Conservation (phyloP, 2,113 vertebrate species). For the Eolophus roseicapilla region DNA sequence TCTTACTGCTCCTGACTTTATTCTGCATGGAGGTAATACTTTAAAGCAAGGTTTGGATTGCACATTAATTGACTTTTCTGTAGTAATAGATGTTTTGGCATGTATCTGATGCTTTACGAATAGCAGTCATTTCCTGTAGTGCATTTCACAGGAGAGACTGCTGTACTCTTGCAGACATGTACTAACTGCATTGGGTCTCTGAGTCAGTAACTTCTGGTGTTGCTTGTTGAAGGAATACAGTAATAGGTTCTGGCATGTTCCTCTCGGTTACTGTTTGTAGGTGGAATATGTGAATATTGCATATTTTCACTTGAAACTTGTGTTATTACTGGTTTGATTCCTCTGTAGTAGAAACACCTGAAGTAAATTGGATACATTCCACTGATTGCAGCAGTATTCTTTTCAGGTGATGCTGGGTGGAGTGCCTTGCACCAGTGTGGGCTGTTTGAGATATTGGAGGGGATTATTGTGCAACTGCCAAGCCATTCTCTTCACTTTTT, state of each 20-base stretch:
- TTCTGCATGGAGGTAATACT: constrained; percentile 1
- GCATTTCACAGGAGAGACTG: not conserved
- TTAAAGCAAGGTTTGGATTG: not conserved
- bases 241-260: not conserved
- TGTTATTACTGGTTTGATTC: not conserved
- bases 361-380: not conserved
- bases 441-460: not conserved
- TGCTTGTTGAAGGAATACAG: not conserved
- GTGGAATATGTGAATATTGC: not conserved
- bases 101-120: not conserved
- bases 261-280: not conserved
- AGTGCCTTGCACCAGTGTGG: not conserved
- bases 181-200: not conserved
- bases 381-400: not conserved
- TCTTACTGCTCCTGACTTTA: not conserved
- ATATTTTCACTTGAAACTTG: not conserved
- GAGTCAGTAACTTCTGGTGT: not conserved
- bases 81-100: not conserved
- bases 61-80: constrained; percentile 38
- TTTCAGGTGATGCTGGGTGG: not conserved
- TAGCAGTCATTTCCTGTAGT: not conserved
- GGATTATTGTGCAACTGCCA: constrained; percentile 40
- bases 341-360: not conserved
- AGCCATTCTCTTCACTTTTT: constrained; percentile 27
- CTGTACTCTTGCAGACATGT: not conserved